Conservation (phyloP, 2,888 invertebrate species). For the Podabrus alpinus region DNA sequence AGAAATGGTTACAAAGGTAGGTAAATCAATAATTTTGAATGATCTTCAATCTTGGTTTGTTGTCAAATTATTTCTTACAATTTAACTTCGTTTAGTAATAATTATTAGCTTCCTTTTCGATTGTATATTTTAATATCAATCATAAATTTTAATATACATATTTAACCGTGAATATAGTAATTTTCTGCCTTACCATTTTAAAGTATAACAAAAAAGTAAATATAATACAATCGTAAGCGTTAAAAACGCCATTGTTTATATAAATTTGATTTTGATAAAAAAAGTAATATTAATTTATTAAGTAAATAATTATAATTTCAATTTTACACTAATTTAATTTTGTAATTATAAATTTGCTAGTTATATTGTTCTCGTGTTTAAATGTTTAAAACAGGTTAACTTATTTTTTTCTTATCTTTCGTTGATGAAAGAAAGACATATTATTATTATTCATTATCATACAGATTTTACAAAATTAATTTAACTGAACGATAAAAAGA, state of each 20-base stretch:
- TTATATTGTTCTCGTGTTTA: not conserved
- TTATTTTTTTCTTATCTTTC: too few relatives aligned
- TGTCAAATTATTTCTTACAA: not conserved
- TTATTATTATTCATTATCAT: too few relatives aligned
- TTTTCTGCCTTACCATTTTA: not conserved
- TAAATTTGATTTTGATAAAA: not conserved
- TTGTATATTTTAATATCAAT: not conserved
- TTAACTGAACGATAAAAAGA: too few relatives aligned
- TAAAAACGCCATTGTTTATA: not conserved
- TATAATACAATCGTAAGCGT: not conserved
- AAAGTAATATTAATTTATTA: not conserved
- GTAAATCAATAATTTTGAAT: not conserved
- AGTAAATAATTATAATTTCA: not conserved
- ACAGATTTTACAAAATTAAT: too few relatives aligned
- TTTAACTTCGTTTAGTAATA: not conserved
- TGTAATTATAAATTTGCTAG: not conserved
- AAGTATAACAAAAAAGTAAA: not conserved
- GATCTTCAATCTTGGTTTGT: not conserved
- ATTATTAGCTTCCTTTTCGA: too few relatives aligned
- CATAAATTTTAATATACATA: not conserved
- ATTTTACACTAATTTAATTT: not conserved
- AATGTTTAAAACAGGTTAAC: too few relatives aligned
- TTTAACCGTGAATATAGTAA: not conserved
- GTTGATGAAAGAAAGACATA: too few relatives aligned
- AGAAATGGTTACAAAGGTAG: constrained; percentile 6